Evolutionary conservation across 2,113 vertebrate genomes (phyloP).

Genomic region (Sakesphorus luctuosus): DNA sequence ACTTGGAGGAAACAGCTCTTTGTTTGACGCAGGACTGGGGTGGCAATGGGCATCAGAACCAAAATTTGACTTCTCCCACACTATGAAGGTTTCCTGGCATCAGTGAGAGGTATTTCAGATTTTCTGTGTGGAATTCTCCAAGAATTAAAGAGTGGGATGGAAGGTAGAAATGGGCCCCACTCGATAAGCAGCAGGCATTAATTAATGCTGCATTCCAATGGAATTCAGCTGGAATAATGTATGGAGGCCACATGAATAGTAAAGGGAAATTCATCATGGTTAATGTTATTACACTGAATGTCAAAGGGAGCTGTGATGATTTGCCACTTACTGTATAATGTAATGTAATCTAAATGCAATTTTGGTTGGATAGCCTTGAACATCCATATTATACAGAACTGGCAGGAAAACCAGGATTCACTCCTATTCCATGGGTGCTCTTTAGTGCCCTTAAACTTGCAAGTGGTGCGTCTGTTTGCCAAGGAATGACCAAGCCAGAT

Average conservation of each 20-base stretch:
- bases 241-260: constrained; percentile 49
- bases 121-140: neutral
- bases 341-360: constrained; percentile 46
- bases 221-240: constrained; percentile 50
- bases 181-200: constrained; percentile 50
- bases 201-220: constrained; percentile 47
- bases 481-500: neutral
- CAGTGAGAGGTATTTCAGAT: neutral
- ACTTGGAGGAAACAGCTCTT: neutral
- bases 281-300: constrained; percentile 56
- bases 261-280: constrained; percentile 50
- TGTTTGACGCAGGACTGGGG: neutral
- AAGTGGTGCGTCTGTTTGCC: rapidly evolving
- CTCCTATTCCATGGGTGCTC: neutral
- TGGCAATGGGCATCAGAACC: neutral
- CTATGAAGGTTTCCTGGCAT: neutral
- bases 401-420: neutral
- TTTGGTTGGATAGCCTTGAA: constrained; percentile 16
- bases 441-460: rapidly evolving
- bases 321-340: constrained; percentile 45
- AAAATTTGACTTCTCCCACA: neutral
- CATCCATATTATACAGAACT: neutral
- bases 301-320: constrained; percentile 46
- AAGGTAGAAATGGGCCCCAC: neutral
- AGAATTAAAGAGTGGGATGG: neutral